Conservation (phyloP, 2,888 invertebrate genomes). For the Acrobasis consociella region DNA sequence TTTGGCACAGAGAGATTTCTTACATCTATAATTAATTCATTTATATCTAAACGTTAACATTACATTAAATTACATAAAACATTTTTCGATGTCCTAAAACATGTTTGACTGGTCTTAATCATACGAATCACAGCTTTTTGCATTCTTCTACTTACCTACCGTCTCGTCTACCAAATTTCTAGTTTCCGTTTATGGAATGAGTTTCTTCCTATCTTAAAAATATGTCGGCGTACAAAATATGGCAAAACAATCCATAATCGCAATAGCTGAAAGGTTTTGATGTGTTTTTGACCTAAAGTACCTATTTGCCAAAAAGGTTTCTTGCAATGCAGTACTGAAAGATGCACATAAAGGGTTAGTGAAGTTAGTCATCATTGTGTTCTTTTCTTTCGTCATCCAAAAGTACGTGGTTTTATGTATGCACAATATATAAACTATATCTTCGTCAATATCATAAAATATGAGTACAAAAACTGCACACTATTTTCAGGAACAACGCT, state of each 20-base stretch:
- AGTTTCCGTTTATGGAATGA: conserved; percentile 73
- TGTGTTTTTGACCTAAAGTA: neutral
- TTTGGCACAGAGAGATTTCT: conserved; percentile 90
- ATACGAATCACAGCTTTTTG: conserved; percentile 81
- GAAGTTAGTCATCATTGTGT: neutral
- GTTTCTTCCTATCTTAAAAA: conserved; percentile 57
- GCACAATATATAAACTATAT: no score
- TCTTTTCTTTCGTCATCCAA: neutral
- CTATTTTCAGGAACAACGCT: neutral
- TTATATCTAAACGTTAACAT: conserved; percentile 70
- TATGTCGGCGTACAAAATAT: conserved; percentile 66
- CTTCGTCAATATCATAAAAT: neutral
- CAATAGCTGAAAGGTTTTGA: conserved; percentile 21
- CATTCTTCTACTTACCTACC: conserved; percentile 79
- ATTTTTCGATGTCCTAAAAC: conserved; percentile 82
- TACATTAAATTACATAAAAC: conserved; percentile 73
- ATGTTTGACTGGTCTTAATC: conserved; percentile 82
- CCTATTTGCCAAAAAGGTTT: neutral
- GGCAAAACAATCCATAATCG: conserved; percentile 49
- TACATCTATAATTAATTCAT: conserved; percentile 75
- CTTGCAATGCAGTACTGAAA: neutral
- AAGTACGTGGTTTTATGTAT: neutral
- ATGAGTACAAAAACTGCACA: neutral
- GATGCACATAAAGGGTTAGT: neutral
- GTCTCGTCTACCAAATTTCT: conserved; percentile 72